Evolutionary conservation across 2,888 invertebrate species (phyloP), one percentile per base, ranked within the genome.

Genomic region (Salpingus planirostris): DNA sequence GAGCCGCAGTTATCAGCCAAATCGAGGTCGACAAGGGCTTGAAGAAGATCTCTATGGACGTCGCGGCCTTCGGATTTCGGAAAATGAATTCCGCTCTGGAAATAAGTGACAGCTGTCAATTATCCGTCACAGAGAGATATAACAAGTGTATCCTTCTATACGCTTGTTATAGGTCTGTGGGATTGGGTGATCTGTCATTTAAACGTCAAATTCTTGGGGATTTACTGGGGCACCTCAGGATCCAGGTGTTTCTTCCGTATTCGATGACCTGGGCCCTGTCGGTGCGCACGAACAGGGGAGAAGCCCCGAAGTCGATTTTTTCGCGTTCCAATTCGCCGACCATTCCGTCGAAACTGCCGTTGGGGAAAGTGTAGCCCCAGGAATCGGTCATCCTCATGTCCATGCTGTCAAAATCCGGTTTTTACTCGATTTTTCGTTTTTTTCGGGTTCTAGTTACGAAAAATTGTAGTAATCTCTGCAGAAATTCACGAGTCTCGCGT

Each of bases 241-340:
- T 47, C 57, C 57, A 60, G 13, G 58, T 55, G 31, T 47, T 47
- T 36, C 55, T 40, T 11, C 59, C 58, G 31, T 55, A 60, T 33
- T 50, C 52, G 13, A 60, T 46, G 13, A 53, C 44, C 13, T 46
- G 31, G 11, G 43, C 43, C 38, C 59, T 44, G 21, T 57, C 58
- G 5, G 36, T 32, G 36, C 55, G 49, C 3, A 57, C 48, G 33
- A 60, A 55, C 15, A 59, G 27, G 2, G 57, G 55, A 3, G 60
- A 58, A 11, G 44, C 38, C 12, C 58, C 55, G 34, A 60, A 55
- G 34, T 60, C 59, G 3, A 54, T 34, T 31, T 32, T 7, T 15
- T 41, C 41, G 11, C 39, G 37, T 23, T 52, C 48, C 12, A 60
- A 36, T 13, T 43, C 55, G 5, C 56, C 54, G 2, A 58, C 58